A percentile compares a stretch with the other conserved stretches of the same genome.
Conservation (phyloP, 2,888 invertebrate genomes). For the Drosophila mulleri region DNA sequence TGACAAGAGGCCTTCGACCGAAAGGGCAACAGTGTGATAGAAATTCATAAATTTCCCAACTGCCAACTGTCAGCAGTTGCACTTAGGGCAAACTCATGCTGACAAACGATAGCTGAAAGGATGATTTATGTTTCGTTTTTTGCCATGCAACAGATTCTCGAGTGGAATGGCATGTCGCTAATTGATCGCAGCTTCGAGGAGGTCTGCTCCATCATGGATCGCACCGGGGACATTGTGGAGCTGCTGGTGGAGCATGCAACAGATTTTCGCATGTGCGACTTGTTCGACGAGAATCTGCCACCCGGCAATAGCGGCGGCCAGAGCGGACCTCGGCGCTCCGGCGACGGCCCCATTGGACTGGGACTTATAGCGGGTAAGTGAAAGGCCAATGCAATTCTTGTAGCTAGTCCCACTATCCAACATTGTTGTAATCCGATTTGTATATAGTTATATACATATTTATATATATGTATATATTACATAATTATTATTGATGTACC, state of each 20-base stretch:
- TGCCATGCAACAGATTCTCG: constrained; percentile 88
- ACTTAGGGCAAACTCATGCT: constrained; percentile 18
- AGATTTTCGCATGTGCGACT: constrained; percentile 90
- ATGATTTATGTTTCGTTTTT: constrained; percentile 7
- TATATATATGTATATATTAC: constrained; percentile 6
- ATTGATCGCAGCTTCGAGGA: constrained; percentile 97
- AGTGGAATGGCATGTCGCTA: constrained; percentile 95
- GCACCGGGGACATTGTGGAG: constrained; percentile 94
- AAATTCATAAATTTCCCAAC: constrained; percentile 23
- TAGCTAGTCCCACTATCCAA: constrained; percentile 23
- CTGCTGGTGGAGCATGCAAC: constrained; percentile 93
- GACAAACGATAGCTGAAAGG: constrained; percentile 19
- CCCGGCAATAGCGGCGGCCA: constrained; percentile 84
- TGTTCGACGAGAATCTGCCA: constrained; percentile 89
- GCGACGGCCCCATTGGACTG: constrained; percentile 84
- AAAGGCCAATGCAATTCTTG: constrained; percentile 4
- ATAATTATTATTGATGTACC: constrained; percentile 36
- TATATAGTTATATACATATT: constrained; percentile 18
- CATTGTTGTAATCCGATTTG: constrained; percentile 15
- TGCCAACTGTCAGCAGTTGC: constrained; percentile 25
- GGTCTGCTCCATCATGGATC: constrained; percentile 95
- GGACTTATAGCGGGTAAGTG: constrained; percentile 85
- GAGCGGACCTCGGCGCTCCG: constrained; percentile 84
- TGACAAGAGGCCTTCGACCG: constrained; percentile 16
- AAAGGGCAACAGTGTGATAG: not conserved